phyloP scores from a whole-genome alignment of 2,888 invertebrate species.

The Atrina japonica region DNA sequence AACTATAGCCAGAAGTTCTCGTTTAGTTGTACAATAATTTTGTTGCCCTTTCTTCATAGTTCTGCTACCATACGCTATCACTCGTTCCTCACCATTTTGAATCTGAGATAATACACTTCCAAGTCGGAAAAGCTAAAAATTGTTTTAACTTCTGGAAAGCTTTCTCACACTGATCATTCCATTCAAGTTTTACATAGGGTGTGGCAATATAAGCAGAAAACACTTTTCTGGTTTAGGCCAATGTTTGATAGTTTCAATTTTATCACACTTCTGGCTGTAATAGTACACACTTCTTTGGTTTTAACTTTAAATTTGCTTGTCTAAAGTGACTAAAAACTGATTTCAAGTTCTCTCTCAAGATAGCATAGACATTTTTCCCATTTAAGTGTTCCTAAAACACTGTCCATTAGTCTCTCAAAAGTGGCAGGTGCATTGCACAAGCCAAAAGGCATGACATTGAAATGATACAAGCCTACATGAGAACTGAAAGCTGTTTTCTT shows the following conservation, averaged over 20 bases:
- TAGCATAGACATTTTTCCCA: no score
- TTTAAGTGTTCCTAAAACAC: no score
- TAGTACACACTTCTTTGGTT: slow-evolving; percentile 38
- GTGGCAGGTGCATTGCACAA: no score
- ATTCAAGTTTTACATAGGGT: no score
- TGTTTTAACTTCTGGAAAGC: slow-evolving; percentile 47
- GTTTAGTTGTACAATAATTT: slow-evolving; percentile 42
- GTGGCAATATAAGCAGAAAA: slow-evolving; percentile 5
- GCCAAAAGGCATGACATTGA: no score
- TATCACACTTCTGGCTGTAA: slow-evolving; percentile 36
- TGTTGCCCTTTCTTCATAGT: slow-evolving; percentile 33
- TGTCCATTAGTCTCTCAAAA: no score
- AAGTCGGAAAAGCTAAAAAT: slow-evolving; percentile 36
- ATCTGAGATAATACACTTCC: slow-evolving; percentile 45
- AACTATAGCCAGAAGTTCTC: slow-evolving; percentile 47
- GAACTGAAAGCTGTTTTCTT: no score
- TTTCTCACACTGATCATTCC: slow-evolving; percentile 14
- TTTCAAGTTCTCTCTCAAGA: neutral
- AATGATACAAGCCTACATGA: no score
- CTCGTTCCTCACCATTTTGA: slow-evolving; percentile 30
- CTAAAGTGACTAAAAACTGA: slow-evolving; percentile 19
- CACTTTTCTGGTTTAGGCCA: slow-evolving; percentile 4
- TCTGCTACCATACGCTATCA: slow-evolving; percentile 40
- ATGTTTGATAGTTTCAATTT: neutral
- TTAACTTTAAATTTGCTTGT: slow-evolving; percentile 32